Percentiles rank a stretch among this genome's conserved stretches.
These are phyloP conservation scores for Suillia variegata DNA, from an alignment of 2,888 invertebrate species.

Conservation along the genomic window DNA sequence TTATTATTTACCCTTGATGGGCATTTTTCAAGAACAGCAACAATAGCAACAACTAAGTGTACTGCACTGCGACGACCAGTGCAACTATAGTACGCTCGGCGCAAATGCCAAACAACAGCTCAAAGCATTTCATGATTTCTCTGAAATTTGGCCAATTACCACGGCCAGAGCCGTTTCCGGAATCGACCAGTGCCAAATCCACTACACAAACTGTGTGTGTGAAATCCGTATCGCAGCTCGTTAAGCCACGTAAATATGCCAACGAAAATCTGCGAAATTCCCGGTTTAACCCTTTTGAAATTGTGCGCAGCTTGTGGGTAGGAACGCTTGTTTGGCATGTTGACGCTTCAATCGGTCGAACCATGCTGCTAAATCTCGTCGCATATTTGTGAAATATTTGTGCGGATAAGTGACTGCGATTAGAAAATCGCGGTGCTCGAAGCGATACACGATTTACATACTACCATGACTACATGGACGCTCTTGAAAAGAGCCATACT, in stretches of 20 bases:
- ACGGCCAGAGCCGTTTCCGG: no score
- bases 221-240: not conserved
- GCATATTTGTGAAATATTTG: constrained; percentile 48
- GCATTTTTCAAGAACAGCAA: not conserved
- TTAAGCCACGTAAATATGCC: not conserved
- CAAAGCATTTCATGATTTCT: constrained; percentile 43
- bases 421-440: constrained; percentile 28
- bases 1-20: not conserved
- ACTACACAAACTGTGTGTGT: constrained; percentile 11
- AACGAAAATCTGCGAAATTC: not conserved
- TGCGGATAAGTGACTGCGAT: constrained; percentile 48
- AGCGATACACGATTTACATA: constrained; percentile 1
- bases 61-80: not conserved
- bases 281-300: constrained; percentile 27
- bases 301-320: not conserved
- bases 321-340: constrained; percentile 13
- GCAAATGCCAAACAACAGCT: no score
- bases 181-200: no score
- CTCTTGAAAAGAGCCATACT: no score
- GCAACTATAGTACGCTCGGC: no score
- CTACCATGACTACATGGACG: no score
- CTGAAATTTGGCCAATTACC: constrained; percentile 53
- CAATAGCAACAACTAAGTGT: not conserved
- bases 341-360: constrained; percentile 13
- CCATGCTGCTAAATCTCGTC: constrained; percentile 27